Evolutionary conservation across 2,797 vertebrate species (phyloP), one percentile per base, ranked within the genome.

Genomic region (Macropodus opercularis): DNA sequence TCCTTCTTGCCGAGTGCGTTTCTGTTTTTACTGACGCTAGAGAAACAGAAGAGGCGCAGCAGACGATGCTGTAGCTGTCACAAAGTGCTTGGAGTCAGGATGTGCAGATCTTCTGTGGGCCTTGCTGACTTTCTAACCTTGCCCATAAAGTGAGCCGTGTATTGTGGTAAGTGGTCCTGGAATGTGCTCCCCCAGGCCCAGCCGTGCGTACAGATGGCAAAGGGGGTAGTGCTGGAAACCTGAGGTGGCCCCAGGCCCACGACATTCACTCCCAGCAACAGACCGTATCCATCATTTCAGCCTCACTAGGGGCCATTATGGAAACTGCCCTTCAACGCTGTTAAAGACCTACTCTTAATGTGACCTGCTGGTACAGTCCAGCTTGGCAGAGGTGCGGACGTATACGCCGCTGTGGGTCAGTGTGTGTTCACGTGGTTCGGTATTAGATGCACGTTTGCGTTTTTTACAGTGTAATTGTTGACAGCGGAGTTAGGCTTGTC

Each of bases 251-350:
- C 67, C 40, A 3, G 70, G 86, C 81, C 60, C 14, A 44, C 54
- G 31, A 60, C 70, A 32, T 69, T 85, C 81, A 81, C 84, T 85
- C 57, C 40, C 50, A 79, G 83, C 74, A 77, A 91, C 90, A 88
- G 80, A 72, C 51, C 61, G 53, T 81, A 91, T 92, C 86, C 87
- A 92, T 92, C 92, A 92, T 88, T 73, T 76, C 32, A 60, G 76
- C 74, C 82, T 87, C 87, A 89, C 89, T 58, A 47, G 80, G 77
- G 80, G 66, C 85, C 51, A 69, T 83, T 86, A 84, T 75, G 47
- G 68, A 87, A 75, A 70, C 84, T 90, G 88, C 87, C 90, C 86
- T 91, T 90, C 83, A 89, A 69, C 67, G 66, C 48, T 27, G 68
- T 31, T 61, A 41, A 36, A 46, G 62, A 63, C 56, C 43, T 35